A percentile compares a stretch with the other conserved stretches of the same genome.
Conservation (phyloP, 92 coral and sea anemone species). For the Zoanthus solanderi region DNA sequence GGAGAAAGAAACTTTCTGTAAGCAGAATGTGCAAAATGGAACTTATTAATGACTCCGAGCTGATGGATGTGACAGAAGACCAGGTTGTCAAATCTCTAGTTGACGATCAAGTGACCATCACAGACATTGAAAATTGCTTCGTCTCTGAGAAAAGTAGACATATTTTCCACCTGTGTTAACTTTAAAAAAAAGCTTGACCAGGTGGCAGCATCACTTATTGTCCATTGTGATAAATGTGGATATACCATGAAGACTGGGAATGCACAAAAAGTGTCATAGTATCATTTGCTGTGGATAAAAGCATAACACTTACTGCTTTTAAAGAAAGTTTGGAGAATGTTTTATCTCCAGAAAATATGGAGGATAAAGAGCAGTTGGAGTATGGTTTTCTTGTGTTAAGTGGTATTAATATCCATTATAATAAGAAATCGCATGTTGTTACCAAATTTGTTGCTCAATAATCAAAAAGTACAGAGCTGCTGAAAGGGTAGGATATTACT, state of each 20-base stretch:
- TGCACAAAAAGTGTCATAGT: constrained; percentile 48
- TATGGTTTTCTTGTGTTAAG: constrained; percentile 49
- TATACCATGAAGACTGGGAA: constrained; percentile 35
- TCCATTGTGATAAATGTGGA: constrained; percentile 54
- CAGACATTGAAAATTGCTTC: constrained; percentile 41
- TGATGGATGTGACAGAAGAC: constrained; percentile 42
- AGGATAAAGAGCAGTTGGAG: constrained; percentile 37
- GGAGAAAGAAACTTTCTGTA: constrained; percentile 60
- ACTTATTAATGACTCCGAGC: constrained; percentile 30
- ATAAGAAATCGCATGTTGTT: constrained; percentile 50
- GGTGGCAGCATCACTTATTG: constrained; percentile 46
- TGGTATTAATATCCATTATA: constrained; percentile 39
- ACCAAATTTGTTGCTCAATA: constrained; percentile 51
- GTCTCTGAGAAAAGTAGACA: constrained; percentile 43
- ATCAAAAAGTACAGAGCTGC: constrained; percentile 15
- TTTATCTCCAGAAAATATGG: constrained; percentile 33
- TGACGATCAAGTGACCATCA: constrained; percentile 49
- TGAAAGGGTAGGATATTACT: constrained; percentile 13
- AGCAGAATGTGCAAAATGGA: constrained; percentile 49
- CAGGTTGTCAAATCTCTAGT: constrained; percentile 37
- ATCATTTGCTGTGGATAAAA: constrained; percentile 44
- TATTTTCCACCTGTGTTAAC: constrained; percentile 44
- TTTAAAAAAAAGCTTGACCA: constrained; percentile 48
- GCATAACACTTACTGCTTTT: constrained; percentile 22
- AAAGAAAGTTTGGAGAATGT: constrained; percentile 29